Conservation (phyloP, 2,888 invertebrate species). For the Drosophila vallismaia region DNA sequence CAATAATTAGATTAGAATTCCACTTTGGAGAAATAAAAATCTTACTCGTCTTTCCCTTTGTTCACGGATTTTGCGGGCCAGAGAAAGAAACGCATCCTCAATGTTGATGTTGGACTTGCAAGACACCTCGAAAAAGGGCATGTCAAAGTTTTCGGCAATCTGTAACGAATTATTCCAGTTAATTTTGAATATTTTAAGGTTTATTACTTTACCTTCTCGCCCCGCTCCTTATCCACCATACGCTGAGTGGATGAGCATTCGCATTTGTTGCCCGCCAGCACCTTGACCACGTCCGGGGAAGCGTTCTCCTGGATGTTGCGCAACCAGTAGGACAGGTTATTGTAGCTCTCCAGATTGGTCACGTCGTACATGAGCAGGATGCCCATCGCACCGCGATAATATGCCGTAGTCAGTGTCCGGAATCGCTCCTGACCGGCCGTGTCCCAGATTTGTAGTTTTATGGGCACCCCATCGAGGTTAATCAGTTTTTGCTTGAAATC, state of each 20-base stretch:
- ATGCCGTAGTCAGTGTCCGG: constrained; percentile 93
- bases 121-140: constrained; percentile 95
- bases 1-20: too few species aligned
- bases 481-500: constrained; percentile 96
- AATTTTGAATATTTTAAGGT: not conserved
- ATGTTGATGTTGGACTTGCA: constrained; percentile 94
- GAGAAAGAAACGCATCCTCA: constrained; percentile 91
- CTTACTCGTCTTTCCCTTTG: constrained; percentile 90
- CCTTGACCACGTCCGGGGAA: constrained; percentile 93
- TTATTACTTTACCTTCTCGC: constrained; percentile 88
- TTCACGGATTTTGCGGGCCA: constrained; percentile 93
- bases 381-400: constrained; percentile 96
- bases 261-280: constrained; percentile 93
- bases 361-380: constrained; percentile 96
- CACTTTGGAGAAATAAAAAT: not conserved
- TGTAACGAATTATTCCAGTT: constrained; percentile 80
- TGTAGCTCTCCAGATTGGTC: constrained; percentile 94
- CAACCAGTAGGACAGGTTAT: constrained; percentile 95
- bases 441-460: constrained; percentile 91
- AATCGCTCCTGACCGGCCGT: constrained; percentile 88
- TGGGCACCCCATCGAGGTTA: constrained; percentile 92
- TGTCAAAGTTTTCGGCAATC: constrained; percentile 94
- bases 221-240: constrained; percentile 91
- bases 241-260: constrained; percentile 90
- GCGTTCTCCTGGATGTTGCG: constrained; percentile 96